phyloP scores from a whole-genome alignment of 2,797 vertebrate genomes.

The Nannoperca australis region DNA sequence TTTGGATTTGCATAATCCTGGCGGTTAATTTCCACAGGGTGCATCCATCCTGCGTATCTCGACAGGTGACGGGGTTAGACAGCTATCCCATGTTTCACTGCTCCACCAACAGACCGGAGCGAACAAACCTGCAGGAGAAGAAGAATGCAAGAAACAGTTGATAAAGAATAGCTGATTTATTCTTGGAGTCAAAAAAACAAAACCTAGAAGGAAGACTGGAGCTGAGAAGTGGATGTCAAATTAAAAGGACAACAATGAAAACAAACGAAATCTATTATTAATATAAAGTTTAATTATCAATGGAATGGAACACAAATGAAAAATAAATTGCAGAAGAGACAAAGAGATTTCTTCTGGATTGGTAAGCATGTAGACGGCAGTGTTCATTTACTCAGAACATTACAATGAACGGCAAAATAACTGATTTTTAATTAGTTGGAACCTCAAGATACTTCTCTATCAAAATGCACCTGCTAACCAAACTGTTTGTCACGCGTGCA shows the following conservation, averaged over 20 bases:
- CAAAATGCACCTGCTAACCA: neutral
- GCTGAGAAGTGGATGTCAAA: constrained; percentile 1
- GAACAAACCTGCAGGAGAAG: constrained; percentile 41
- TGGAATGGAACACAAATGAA: neutral
- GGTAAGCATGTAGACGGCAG: neutral
- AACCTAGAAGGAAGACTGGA: neutral
- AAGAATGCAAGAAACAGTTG: constrained; percentile 19
- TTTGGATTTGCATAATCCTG: constrained; percentile 84
- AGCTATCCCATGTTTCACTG: constrained; percentile 64
- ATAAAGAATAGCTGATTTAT: constrained; percentile 31
- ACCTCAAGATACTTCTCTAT: constrained; percentile 29
- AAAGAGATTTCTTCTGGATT: constrained; percentile 10
- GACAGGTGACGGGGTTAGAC: constrained; percentile 79
- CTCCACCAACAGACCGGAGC: constrained; percentile 46
- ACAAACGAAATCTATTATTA: neutral
- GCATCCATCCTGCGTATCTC: constrained; percentile 65
- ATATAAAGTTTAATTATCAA: neutral
- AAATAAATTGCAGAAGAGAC: constrained; percentile 19
- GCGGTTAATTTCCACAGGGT: constrained; percentile 73
- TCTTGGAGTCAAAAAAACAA: neutral
- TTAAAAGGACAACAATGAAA: constrained; percentile 1
- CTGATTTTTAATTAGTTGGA: constrained; percentile 31
- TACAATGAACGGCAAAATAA: constrained; percentile 5
- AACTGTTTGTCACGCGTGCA: constrained; percentile 15
- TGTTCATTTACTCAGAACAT: constrained; percentile 20